These are phyloP conservation scores for Sanderia malayensis DNA, from an alignment of 30 jellyfish, hydroid and myxozoan genomes.

Conservation along the genomic window DNA sequence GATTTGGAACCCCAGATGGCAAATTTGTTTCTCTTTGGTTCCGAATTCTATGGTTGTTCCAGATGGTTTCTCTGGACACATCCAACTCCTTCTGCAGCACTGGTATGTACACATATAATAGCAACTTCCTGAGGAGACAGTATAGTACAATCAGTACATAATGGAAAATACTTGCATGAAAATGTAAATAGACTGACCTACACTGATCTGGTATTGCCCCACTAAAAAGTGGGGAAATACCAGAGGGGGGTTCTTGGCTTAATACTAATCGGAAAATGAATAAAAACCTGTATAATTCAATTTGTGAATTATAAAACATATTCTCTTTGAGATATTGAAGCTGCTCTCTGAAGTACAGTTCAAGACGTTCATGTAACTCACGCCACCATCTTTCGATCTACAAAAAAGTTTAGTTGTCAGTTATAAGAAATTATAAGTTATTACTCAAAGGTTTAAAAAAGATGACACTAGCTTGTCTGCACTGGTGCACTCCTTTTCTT, in stretches of 20 bases:
- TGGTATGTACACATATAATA: conserved; percentile 24
- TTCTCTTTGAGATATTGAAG: neutral
- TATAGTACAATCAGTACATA: no score
- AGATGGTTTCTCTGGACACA: conserved; percentile 23
- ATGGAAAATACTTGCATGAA: no score
- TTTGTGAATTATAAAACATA: neutral
- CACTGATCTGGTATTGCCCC: no score
- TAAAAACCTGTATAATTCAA: neutral
- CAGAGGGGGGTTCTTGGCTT: no score
- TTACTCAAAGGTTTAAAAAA: no score
- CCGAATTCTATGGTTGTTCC: conserved; percentile 29
- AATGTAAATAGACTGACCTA: no score
- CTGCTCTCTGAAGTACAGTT: neutral
- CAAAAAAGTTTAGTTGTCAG: neutral
- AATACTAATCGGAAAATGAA: no score
- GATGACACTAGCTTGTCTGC: no score
- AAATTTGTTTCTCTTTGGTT: conserved; percentile 8
- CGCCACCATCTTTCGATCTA: neutral
- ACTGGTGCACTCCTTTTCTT: no score
- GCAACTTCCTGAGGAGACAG: conserved; percentile 29
- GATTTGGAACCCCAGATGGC: conserved; percentile 47
- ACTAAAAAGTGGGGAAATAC: no score
- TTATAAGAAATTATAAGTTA: neutral
- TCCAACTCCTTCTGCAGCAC: conserved; percentile 12
- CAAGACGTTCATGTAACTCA: neutral